A percentile compares a stretch with the other conserved stretches of the same genome.
These are phyloP conservation scores for Apostichopus parvimensis DNA, from an alignment of 35 echinoderm and acorn worm genomes.

Conservation along the genomic window DNA sequence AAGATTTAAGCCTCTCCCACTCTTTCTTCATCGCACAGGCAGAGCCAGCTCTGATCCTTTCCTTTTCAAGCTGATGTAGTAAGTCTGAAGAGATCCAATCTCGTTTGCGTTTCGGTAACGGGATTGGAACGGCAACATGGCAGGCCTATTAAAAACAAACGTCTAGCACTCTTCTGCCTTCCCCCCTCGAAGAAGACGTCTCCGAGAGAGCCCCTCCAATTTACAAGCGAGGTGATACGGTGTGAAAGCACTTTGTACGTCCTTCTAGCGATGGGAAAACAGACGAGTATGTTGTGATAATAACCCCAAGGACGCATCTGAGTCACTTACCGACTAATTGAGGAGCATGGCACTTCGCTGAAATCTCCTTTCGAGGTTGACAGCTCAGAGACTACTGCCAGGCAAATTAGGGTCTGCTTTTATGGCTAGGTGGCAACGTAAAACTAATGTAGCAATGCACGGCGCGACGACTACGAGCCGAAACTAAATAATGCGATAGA, in stretches of 20 bases:
- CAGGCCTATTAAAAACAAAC: constrained; percentile 53
- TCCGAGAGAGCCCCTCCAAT: constrained; percentile 27
- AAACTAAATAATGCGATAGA: too few relatives aligned
- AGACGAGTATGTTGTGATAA: constrained; percentile 59
- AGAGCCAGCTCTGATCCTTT: not conserved
- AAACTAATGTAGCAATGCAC: constrained; percentile 27
- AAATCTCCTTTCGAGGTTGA: constrained; percentile 13
- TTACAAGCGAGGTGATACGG: constrained; percentile 26
- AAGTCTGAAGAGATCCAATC: constrained; percentile 47
- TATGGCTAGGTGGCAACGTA: constrained; percentile 34
- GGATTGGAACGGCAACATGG: constrained; percentile 44
- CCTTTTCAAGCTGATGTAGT: constrained; percentile 38
- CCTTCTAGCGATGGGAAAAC: constrained; percentile 46
- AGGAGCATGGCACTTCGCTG: constrained; percentile 18
- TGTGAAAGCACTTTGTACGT: constrained; percentile 55
- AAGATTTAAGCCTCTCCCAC: not conserved
- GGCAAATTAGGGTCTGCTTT: constrained; percentile 47
- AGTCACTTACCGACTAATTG: constrained; percentile 59
- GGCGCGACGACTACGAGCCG: too few relatives aligned
- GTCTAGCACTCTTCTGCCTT: not conserved
- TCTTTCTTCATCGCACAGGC: not conserved
- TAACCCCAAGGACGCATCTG: constrained; percentile 44
- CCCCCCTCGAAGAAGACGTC: not conserved
- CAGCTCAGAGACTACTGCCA: constrained; percentile 34
- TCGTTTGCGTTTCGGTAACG: constrained; percentile 33